These are phyloP conservation scores for Marmota monax DNA, from an alignment of 2,113 vertebrate genomes.

Conservation along the genomic window DNA sequence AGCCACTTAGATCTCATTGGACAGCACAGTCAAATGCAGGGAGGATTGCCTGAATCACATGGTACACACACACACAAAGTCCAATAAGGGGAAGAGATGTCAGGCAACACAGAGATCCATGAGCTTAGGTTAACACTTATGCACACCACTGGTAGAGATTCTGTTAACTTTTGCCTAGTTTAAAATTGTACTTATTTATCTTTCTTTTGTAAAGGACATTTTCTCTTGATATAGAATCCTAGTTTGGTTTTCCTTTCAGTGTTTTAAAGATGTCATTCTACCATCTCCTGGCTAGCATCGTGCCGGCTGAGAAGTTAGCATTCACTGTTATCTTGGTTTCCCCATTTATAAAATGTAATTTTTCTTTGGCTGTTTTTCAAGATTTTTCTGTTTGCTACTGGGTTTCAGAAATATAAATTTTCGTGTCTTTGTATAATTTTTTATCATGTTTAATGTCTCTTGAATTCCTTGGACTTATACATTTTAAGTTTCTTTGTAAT, in stretches of 20 bases:
- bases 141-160: not conserved
- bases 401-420: not conserved
- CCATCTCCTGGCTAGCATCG: not conserved
- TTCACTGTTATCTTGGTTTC: not conserved
- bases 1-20: not conserved
- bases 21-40: not conserved
- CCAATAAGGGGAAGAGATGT: not conserved
- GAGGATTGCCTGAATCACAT: not conserved
- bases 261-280: not conserved
- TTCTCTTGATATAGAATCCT: not conserved
- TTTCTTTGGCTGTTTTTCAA: not conserved
- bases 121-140: not conserved
- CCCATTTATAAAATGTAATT: not conserved
- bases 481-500: not conserved
- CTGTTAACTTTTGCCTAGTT: not conserved
- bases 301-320: not conserved
- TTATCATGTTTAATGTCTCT: not conserved
- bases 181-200: not conserved
- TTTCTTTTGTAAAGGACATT: not conserved
- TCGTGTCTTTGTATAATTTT: not conserved
- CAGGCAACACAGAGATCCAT: not conserved
- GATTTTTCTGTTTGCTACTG: not conserved
- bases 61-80: not conserved
- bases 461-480: not conserved
- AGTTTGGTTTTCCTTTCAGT: not conserved